These are phyloP conservation scores for Andrena marginata DNA, from an alignment of 2,888 invertebrate genomes.

Conservation along the genomic window DNA sequence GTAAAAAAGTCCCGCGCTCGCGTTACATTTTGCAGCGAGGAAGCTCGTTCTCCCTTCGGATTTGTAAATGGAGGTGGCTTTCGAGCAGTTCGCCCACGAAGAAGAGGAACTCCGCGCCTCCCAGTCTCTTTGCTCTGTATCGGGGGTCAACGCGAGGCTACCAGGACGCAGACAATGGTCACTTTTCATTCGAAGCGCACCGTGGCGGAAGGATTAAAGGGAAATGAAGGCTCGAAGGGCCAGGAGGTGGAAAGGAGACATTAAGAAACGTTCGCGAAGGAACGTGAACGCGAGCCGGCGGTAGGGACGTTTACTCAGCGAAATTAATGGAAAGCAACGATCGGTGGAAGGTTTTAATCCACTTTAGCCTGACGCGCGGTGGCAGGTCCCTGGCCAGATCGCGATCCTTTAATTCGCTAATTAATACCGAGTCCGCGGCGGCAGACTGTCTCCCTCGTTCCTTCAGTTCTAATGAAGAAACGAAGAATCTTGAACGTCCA, in stretches of 20 bases:
- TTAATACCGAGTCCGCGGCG: constrained; percentile 75
- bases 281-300: constrained; percentile 20
- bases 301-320: constrained; percentile 57
- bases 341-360: constrained; percentile 68
- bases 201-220: background rate
- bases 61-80: background rate
- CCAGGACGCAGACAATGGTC: background rate
- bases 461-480: constrained; percentile 68
- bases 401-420: constrained; percentile 81
- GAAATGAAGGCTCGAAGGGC: background rate
- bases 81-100: background rate
- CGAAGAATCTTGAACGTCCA: constrained; percentile 71
- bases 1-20: background rate
- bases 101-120: background rate
- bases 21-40: background rate
- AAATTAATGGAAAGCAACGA: constrained; percentile 72
- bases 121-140: background rate
- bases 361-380: constrained; percentile 55
- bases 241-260: constrained; percentile 21
- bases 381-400: constrained; percentile 51
- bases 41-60: background rate
- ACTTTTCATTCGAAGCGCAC: background rate
- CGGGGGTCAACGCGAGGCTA: background rate
- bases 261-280: constrained; percentile 39
- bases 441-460: constrained; percentile 3